These are phyloP conservation scores for Beroe forskalii DNA, from an alignment of 37 sponge, comb jelly and placozoan species.

Conservation along the genomic window DNA sequence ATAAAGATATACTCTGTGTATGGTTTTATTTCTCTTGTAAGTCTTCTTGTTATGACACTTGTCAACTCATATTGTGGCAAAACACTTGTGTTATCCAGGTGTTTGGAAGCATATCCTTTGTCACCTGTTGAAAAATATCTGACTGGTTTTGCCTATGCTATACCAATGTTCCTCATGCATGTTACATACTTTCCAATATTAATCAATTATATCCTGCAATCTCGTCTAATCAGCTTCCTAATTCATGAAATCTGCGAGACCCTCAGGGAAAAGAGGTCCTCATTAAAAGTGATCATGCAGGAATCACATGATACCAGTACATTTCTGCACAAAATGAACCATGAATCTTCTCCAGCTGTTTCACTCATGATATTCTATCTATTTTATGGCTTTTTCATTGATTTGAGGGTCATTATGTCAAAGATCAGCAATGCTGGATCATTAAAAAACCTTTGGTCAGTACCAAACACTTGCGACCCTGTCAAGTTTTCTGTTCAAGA, in stretches of 20 bases:
- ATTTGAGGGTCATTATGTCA: conserved; percentile 12
- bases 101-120: conserved; percentile 5
- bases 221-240: conserved; percentile 34
- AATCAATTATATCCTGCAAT: conserved; percentile 42
- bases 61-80: conserved; percentile 55
- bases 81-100: conserved; percentile 20
- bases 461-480: neutral
- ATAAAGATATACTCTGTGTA: conserved; percentile 40
- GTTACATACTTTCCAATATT: conserved; percentile 54
- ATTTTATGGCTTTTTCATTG: conserved; percentile 60
- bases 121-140: neutral
- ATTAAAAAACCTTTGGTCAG: neutral
- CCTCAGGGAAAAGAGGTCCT: conserved; percentile 31
- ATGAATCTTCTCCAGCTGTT: conserved; percentile 35
- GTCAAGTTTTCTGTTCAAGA: neutral
- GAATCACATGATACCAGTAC: conserved; percentile 58
- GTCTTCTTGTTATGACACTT: conserved; percentile 52
- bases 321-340: conserved; percentile 45
- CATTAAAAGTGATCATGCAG: conserved; percentile 52
- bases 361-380: conserved; percentile 59
- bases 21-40: conserved; percentile 14
- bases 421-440: conserved; percentile 1
- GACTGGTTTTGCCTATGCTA: conserved; percentile 38
- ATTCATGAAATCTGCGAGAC: conserved; percentile 19
- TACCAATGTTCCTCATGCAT: conserved; percentile 63